Evolutionary conservation across 2,888 invertebrate species (phyloP), one percentile per base, ranked within the genome.

Genomic region (Torymus tubicola): DNA sequence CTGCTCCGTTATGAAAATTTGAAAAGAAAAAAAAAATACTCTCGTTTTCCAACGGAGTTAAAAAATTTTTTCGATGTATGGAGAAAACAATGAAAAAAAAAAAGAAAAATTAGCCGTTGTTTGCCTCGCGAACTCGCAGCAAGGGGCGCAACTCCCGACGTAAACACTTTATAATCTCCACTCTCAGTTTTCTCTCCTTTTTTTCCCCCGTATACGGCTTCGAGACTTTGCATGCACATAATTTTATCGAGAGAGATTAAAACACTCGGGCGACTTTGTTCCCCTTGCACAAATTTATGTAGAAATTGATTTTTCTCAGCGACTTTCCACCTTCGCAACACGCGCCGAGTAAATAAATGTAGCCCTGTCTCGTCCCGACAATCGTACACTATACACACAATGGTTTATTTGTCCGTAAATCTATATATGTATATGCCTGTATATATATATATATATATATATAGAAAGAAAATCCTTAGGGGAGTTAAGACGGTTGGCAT

Each of bases 231-330:
- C 72, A 52, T 60, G 65, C 65, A 60, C 60, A 13, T 72, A 58
- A 58, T 65, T 74, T 74, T 70, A 80, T 80, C 52, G 11, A 74
- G 16, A 74, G 16, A 31, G 55, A 64, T 64, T 31, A 70, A 78
- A 65, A 68, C 68, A 61, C 68, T 73, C 42, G 52, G 53, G 50
- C 65, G 60, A 5, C 31, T 13, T 78, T 65, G 24, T 52, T 13
- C 31, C 8, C 72, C 67, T 24, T 63, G 55, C 21, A 31, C 24
- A 50, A 73, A 72, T 71, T 55, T 68, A 72, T 72, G 72, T 72
- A 60, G 52, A 60, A 60, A 78, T 65, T 72, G 52, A 57, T 70
- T 71, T 78, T 71, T 31, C 24, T 67, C 52, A 0, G 53, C 52
- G 16, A 63, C n/a, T 52, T 11, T 18, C 12, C n/a, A 5, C 14